Evolutionary conservation across 1,140 invertebrate species (phyloP), one percentile per base, ranked within the genome.

Genomic region (Radopholus similis): DNA sequence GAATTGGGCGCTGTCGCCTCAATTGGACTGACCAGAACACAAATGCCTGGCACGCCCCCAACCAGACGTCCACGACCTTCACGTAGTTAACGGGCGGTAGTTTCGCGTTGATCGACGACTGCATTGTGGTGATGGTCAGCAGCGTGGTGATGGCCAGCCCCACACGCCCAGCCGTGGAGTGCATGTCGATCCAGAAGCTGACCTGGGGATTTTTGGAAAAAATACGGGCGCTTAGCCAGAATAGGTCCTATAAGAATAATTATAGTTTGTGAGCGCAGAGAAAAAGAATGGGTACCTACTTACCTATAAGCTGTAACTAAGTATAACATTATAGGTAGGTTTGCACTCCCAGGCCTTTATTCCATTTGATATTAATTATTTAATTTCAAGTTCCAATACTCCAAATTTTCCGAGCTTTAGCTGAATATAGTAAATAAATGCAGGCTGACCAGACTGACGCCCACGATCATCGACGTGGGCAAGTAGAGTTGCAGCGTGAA

Each of bases 21-120:
- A 55, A 55, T 15, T 30, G 34, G 21, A 47, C 8, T 8, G n/a
- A 68, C 68, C 66, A 63, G 47, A 75, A 75, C 5, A 75, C 73
- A 49, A 75, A 75, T n/a, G 64, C 63, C 42, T 75, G 71, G 60
- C 75, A 75, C 0, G 75, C 51, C n/a, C 92, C 92, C 38, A 92
- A 94, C 93, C 93, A 95, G 40, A 95, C 91, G 83, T 95, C 93
- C 72, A 95, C 93, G 65, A 93, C 82, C 63, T 75, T 75, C 15
- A 77, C 59, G 37, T 75, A 75, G 28, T 92, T 94, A 42, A 95
- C 93, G 34, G 93, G 93, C 67, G 93, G 93, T 70, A 95, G 87
- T 69, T 92, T 93, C 63, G 92, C 91, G 86, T 95, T 95, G 83
- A 95, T 74, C 30, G 69, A 77, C 4, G 75, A 35, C 66, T 74